A percentile compares a stretch with the other conserved stretches of the same genome.
These are phyloP conservation scores for Megaceryle alcyon DNA, from an alignment of 2,797 vertebrate genomes.

Conservation along the genomic window DNA sequence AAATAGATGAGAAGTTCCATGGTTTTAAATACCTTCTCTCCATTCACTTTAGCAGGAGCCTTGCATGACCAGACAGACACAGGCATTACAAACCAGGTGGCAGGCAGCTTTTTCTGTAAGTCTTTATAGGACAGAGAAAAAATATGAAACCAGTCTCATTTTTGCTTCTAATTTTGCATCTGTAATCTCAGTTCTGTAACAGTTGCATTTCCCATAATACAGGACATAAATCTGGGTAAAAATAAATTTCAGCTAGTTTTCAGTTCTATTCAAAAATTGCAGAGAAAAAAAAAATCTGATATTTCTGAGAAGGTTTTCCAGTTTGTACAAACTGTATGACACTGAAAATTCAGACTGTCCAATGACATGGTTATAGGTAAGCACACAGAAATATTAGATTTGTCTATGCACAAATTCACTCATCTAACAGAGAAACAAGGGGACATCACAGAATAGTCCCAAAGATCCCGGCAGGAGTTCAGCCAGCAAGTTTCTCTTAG, in stretches of 20 bases:
- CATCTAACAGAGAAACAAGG: not conserved
- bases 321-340: not conserved
- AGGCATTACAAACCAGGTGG: not conserved
- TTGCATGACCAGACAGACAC: not conserved
- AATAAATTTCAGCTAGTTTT: not conserved
- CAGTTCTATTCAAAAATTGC: not conserved
- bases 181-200: not conserved
- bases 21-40: not conserved
- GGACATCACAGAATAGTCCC: not conserved
- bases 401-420: rapidly evolving
- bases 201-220: not conserved
- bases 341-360: not conserved
- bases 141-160: not conserved
- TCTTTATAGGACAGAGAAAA: not conserved
- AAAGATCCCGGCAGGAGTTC: not conserved
- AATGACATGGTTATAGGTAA: not conserved
- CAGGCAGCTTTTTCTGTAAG: not conserved
- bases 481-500: not conserved
- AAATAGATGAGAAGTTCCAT: not conserved
- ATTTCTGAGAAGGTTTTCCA: not conserved
- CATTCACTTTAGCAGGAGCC: not conserved
- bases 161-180: not conserved
- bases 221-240: not conserved
- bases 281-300: not conserved
- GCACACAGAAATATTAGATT: not conserved